Conservation (phyloP, 2,113 vertebrate species). For the Gambusia holbrooki region DNA sequence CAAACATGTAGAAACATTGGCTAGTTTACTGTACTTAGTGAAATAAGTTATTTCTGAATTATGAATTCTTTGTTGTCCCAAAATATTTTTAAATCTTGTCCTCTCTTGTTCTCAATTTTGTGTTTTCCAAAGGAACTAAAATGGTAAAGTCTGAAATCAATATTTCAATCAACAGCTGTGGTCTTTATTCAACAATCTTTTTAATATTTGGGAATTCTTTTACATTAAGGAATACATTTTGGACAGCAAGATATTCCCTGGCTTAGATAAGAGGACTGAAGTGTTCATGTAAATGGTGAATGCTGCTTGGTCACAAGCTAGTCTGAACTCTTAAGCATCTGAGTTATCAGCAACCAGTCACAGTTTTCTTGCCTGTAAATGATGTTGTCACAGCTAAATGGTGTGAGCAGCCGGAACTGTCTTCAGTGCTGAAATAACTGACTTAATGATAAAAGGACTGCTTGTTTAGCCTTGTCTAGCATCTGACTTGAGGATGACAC, state of each 20-base stretch:
- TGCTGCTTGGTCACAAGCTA: neutral
- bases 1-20: too few species aligned
- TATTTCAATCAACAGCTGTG: neutral
- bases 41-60: too few species aligned
- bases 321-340: slow-evolving; percentile 16
- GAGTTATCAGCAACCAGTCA: slow-evolving; percentile 25
- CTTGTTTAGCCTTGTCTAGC: slow-evolving; percentile 64
- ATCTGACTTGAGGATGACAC: slow-evolving; percentile 75
- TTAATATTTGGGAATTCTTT: neutral
- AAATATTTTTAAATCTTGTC: too few species aligned
- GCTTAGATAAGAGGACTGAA: neutral
- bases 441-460: slow-evolving; percentile 64
- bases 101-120: too few species aligned
- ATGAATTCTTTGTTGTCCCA: too few species aligned
- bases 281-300: neutral
- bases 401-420: slow-evolving; percentile 35
- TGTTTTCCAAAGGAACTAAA: neutral
- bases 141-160: neutral
- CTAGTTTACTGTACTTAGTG: too few species aligned
- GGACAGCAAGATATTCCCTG: neutral
- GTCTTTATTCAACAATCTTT: slow-evolving; percentile 1
- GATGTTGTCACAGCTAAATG: slow-evolving; percentile 43
- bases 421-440: slow-evolving; percentile 58
- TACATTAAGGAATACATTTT: neutral
- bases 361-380: slow-evolving; percentile 29